phyloP scores from a whole-genome alignment of 2,797 vertebrate genomes.

The Clamator glandarius region DNA sequence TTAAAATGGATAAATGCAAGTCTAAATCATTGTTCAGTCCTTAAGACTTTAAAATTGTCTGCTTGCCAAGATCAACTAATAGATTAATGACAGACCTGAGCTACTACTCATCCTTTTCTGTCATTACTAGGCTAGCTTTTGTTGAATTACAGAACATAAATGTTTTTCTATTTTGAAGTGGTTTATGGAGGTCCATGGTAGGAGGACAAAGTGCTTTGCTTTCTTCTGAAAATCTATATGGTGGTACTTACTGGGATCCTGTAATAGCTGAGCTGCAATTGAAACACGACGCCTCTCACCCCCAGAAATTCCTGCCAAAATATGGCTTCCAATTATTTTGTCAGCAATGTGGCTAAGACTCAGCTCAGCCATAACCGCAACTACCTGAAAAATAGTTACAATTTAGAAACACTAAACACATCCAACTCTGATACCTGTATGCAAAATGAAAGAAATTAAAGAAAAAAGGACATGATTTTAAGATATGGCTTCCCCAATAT shows the following conservation, averaged over 20 bases:
- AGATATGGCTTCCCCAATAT: neutral
- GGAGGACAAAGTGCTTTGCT: neutral
- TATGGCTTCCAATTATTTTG: conserved; percentile 86
- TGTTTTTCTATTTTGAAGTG: neutral
- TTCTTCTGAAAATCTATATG: neutral
- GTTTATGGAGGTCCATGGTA: neutral
- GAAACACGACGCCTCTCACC: conserved; percentile 93
- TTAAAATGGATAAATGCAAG: neutral
- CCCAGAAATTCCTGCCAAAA: conserved; percentile 88
- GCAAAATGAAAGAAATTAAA: neutral
- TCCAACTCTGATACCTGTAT: neutral
- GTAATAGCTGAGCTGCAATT: conserved; percentile 92
- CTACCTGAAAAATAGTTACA: conserved; percentile 81
- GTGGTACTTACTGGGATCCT: conserved; percentile 91
- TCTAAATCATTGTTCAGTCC: neutral
- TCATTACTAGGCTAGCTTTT: neutral
- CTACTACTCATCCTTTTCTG: neutral
- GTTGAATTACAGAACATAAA: neutral
- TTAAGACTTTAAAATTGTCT: neutral
- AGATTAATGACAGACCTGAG: neutral
- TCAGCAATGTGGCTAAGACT: conserved; percentile 89
- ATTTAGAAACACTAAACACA: neutral
- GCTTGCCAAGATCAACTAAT: neutral
- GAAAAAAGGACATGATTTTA: neutral
- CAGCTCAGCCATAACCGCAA: conserved; percentile 88